These are phyloP conservation scores for Oryzias javanicus DNA, from an alignment of 2,113 vertebrate genomes.

Conservation along the genomic window DNA sequence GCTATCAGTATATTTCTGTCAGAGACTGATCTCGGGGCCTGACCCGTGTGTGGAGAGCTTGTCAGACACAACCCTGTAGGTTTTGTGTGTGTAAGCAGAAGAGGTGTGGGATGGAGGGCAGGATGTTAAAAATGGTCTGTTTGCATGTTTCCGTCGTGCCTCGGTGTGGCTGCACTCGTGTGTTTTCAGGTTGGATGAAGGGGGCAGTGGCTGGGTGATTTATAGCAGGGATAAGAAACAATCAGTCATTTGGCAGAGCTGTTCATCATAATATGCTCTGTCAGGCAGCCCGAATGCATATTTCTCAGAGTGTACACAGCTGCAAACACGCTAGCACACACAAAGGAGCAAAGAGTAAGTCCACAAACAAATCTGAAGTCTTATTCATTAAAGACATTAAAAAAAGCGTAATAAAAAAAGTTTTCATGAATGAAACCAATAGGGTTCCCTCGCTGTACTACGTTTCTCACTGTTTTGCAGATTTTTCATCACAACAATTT, in stretches of 20 bases:
- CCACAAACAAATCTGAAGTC: background rate
- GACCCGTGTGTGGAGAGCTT: constrained; percentile 33
- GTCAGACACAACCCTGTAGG: constrained; percentile 17
- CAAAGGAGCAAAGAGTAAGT: background rate
- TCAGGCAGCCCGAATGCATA: constrained; percentile 60
- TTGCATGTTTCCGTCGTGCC: constrained; percentile 29
- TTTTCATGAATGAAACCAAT: background rate
- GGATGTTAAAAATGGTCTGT: constrained; percentile 32
- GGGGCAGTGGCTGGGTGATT: constrained; percentile 68
- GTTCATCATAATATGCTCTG: constrained; percentile 70
- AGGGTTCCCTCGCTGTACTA: too few species aligned
- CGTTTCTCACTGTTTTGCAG: too few species aligned
- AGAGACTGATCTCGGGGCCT: constrained; percentile 27
- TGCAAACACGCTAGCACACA: constrained; percentile 21
- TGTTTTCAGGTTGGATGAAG: constrained; percentile 43
- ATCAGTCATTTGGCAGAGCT: constrained; percentile 69
- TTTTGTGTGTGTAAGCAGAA: background rate
- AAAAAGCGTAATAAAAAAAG: background rate
- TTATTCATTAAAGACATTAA: background rate
- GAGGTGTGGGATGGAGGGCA: background rate
- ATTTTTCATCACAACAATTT: too few species aligned
- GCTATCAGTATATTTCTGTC: constrained; percentile 18
- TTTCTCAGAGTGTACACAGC: constrained; percentile 46
- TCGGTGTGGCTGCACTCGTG: constrained; percentile 16
- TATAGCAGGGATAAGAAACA: constrained; percentile 58